A percentile compares a stretch with the other conserved stretches of the same genome.
Conservation (phyloP, 2,113 vertebrate species). For the Petroica traversi region DNA sequence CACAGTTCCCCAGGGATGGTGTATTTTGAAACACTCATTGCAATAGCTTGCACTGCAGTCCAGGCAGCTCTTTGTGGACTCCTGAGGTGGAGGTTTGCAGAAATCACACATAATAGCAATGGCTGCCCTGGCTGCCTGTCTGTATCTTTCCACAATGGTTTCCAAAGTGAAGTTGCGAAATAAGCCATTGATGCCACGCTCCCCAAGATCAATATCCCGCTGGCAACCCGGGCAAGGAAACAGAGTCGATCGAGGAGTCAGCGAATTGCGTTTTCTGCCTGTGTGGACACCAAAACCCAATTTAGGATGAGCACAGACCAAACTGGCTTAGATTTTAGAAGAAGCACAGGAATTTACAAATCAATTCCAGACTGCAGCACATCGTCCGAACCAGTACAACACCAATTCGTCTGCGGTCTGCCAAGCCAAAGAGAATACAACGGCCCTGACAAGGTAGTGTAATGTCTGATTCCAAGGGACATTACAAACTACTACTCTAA, state of each 20-base stretch:
- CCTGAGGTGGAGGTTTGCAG: conserved; percentile 92
- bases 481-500: background rate
- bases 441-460: background rate
- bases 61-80: conserved; percentile 98
- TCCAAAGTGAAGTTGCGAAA: conserved; percentile 97
- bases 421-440: conserved; percentile 15
- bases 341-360: background rate
- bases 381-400: background rate
- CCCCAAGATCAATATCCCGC: conserved; percentile 92
- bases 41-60: conserved; percentile 97
- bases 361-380: background rate
- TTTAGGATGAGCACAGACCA: conserved; percentile 38
- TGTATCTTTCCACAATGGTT: conserved; percentile 93
- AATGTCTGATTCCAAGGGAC: background rate
- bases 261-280: conserved; percentile 89
- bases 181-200: conserved; percentile 93
- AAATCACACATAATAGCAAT: conserved; percentile 93
- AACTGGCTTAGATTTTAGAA: background rate
- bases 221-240: conserved; percentile 93
- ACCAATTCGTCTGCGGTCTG: background rate
- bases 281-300: conserved; percentile 78
- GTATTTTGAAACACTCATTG: conserved; percentile 95
- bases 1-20: conserved; percentile 94
- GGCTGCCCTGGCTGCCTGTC: conserved; percentile 92
- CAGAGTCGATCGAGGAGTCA: conserved; percentile 84